These are phyloP conservation scores for Bos indicus DNA, from an alignment of 2,113 vertebrate genomes.

Conservation along the genomic window DNA sequence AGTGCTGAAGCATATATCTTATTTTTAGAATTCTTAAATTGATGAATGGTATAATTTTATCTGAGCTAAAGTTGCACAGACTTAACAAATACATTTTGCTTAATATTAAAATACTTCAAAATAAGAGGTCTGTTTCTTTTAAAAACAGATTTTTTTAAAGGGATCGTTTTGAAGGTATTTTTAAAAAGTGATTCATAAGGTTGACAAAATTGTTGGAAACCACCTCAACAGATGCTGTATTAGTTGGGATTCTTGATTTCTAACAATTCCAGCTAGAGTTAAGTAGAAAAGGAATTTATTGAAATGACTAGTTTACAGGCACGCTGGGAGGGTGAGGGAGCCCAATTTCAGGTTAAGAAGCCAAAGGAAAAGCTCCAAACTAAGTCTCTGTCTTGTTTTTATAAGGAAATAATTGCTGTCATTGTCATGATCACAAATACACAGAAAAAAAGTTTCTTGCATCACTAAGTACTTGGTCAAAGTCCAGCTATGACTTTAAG, in stretches of 20 bases:
- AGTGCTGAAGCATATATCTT: not conserved
- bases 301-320: not conserved
- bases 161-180: slow-evolving; percentile 1
- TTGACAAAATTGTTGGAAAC: not conserved
- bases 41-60: not conserved
- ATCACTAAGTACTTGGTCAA: not conserved
- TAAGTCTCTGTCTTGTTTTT: not conserved
- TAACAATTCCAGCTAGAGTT: not conserved
- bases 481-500: not conserved
- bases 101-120: slow-evolving; percentile 13
- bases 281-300: not conserved
- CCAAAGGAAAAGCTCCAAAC: not conserved
- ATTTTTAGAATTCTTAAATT: not conserved
- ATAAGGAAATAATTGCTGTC: not conserved
- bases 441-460: not conserved
- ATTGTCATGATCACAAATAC: not conserved
- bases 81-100: not conserved
- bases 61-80: not conserved
- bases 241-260: not conserved
- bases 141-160: not conserved
- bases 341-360: not conserved
- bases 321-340: not conserved
- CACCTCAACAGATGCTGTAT: not conserved
- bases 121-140: not conserved
- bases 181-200: not conserved